phyloP scores from a whole-genome alignment of 2,797 vertebrate genomes.

The Astyanax mexicanus region DNA sequence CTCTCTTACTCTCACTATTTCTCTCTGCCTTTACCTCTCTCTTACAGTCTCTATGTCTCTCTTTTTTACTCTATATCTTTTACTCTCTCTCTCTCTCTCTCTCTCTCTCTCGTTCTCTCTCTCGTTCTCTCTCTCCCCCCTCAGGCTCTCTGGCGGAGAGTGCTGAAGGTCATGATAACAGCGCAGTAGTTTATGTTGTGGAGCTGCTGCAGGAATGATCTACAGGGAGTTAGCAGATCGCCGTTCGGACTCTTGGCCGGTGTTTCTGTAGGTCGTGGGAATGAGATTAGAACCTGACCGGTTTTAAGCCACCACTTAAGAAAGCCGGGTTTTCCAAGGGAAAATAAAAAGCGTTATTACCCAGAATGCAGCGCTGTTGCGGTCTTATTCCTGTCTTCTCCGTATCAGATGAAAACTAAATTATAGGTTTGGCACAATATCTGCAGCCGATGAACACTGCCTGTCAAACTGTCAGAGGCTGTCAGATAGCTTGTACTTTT shows the following conservation, averaged over 20 bases:
- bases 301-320: slow-evolving; percentile 13
- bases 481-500: slow-evolving; percentile 11
- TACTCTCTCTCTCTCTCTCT: background rate
- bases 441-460: background rate
- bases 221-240: background rate
- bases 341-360: background rate
- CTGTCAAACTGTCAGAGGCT: slow-evolving; percentile 28
- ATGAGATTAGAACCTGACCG: background rate
- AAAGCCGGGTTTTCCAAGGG: background rate
- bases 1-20: no score
- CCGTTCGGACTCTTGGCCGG: background rate
- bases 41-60: no score
- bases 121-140: background rate
- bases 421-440: slow-evolving; percentile 26
- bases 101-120: background rate
- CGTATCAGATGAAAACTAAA: slow-evolving; percentile 23
- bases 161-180: slow-evolving; percentile 18
- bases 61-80: no score
- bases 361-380: slow-evolving; percentile 4
- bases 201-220: slow-evolving; percentile 7
- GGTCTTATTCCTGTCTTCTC: background rate
- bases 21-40: no score
- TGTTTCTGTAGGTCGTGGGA: slow-evolving; percentile 9
- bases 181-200: slow-evolving; percentile 11
- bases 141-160: background rate